Evolutionary conservation across 2,888 invertebrate species (phyloP).

Genomic region (Polylopha cassiicola): DNA sequence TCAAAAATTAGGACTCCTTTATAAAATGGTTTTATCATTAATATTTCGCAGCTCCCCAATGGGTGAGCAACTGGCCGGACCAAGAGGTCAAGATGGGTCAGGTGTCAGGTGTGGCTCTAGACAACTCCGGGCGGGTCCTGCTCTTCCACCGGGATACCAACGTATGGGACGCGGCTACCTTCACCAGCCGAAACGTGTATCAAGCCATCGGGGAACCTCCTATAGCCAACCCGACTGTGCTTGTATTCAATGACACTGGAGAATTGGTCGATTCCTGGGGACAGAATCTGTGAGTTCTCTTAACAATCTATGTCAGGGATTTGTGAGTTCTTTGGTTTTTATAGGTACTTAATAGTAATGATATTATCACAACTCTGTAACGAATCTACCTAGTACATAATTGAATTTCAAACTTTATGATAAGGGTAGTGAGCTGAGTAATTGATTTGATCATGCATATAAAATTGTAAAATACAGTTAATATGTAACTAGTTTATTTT

Average conservation of each 20-base stretch:
- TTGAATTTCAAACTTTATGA: too few species aligned
- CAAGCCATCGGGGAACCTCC: conserved; percentile 74
- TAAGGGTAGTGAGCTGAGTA: too few species aligned
- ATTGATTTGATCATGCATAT: too few species aligned
- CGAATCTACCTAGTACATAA: too few species aligned
- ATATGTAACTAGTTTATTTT: too few species aligned
- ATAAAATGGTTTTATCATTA: neutral
- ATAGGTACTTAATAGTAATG: too few species aligned
- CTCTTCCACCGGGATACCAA: conserved; percentile 89
- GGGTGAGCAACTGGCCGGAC: conserved; percentile 77
- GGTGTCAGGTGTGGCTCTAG: conserved; percentile 88
- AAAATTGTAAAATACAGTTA: too few species aligned
- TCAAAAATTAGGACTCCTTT: too few species aligned
- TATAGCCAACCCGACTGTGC: conserved; percentile 80
- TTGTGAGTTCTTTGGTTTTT: too few species aligned
- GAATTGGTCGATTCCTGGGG: conserved; percentile 82
- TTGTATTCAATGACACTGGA: conserved; percentile 80
- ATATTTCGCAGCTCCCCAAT: conserved; percentile 64
- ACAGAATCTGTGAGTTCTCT: conserved; percentile 78
- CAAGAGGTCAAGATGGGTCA: conserved; percentile 79
- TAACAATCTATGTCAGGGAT: too few species aligned
- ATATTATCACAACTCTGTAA: too few species aligned
- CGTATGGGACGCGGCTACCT: conserved; percentile 79
- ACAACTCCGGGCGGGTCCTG: conserved; percentile 82
- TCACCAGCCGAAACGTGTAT: conserved; percentile 76